Evolutionary conservation across 2,888 invertebrate species (phyloP).

Genomic region (Rhamnusium bicolor): DNA sequence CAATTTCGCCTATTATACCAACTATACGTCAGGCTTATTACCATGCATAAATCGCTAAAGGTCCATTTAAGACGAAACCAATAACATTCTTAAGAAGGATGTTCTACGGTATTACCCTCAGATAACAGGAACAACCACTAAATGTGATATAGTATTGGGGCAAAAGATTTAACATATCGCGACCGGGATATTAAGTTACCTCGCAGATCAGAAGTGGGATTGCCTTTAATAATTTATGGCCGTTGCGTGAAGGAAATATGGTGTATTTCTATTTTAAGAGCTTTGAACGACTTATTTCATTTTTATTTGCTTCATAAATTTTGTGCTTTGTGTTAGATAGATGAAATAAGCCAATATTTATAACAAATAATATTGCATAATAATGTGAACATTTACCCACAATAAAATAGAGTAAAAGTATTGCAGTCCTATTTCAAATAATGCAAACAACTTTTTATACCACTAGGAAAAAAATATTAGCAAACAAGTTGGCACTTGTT

Average conservation of each 20-base stretch:
- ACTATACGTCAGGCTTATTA: conserved; percentile 57
- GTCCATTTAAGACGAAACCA: conserved; percentile 65
- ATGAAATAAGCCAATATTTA: not conserved
- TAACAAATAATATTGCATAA: too few species aligned
- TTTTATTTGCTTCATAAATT: not conserved
- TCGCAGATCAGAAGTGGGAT: conserved; percentile 34
- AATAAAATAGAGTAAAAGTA: too few species aligned
- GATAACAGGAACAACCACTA: conserved; percentile 66
- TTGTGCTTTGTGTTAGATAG: conserved; percentile 19
- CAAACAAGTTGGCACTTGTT: too few species aligned
- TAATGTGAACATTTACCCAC: too few species aligned
- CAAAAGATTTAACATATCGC: conserved; percentile 27
- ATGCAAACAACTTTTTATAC: too few species aligned
- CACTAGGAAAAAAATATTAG: too few species aligned
- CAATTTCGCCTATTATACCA: conserved; percentile 40
- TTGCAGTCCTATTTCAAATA: too few species aligned
- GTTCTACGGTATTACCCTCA: conserved; percentile 63
- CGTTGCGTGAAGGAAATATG: conserved; percentile 32
- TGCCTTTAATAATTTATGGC: conserved; percentile 36
- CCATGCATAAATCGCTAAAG: conserved; percentile 61
- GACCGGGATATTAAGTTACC: conserved; percentile 32
- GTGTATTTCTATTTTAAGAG: conserved; percentile 26
- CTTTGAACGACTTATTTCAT: conserved; percentile 9
- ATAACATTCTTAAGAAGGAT: conserved; percentile 66
- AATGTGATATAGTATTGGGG: conserved; percentile 64